Conservation (phyloP, 2,797 vertebrate species). For the Enteromius afrohamiltoni region DNA sequence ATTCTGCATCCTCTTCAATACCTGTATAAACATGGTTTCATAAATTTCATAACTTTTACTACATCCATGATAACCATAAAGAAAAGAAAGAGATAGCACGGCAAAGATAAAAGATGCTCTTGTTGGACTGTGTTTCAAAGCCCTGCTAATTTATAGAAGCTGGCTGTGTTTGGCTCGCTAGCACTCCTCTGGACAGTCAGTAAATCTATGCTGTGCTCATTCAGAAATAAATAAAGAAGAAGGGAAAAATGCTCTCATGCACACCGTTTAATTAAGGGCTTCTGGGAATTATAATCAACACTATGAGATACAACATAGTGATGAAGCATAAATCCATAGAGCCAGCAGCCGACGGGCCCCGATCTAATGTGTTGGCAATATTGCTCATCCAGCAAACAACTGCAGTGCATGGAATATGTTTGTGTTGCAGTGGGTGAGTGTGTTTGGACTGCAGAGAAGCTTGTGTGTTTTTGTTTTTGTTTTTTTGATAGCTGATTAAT, state of each 20-base stretch:
- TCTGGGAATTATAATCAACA: conserved; percentile 77
- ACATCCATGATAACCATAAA: neutral
- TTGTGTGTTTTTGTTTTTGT: neutral
- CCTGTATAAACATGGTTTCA: neutral
- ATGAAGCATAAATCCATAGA: conserved; percentile 77
- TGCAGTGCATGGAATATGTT: conserved; percentile 33
- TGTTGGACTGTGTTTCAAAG: conserved; percentile 59
- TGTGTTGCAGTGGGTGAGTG: conserved; percentile 12
- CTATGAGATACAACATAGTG: conserved; percentile 71
- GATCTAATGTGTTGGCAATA: conserved; percentile 67
- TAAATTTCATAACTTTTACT: neutral
- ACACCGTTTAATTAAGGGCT: conserved; percentile 75
- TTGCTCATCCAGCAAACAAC: conserved; percentile 67
- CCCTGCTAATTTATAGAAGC: conserved; percentile 63
- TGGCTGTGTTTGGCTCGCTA: conserved; percentile 57
- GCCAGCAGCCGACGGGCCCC: conserved; percentile 62
- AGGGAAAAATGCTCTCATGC: conserved; percentile 45
- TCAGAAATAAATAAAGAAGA: conserved; percentile 58
- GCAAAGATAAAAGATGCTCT: neutral
- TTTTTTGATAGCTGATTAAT: conserved; percentile 12
- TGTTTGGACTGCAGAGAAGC: conserved; percentile 20
- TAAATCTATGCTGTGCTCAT: conserved; percentile 68
- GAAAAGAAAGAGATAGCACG: neutral
- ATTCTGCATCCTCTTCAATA: neutral
- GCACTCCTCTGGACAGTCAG: conserved; percentile 61